These are phyloP conservation scores for Antheraea mylitta DNA, from an alignment of 1,140 invertebrate genomes.

Conservation along the genomic window DNA sequence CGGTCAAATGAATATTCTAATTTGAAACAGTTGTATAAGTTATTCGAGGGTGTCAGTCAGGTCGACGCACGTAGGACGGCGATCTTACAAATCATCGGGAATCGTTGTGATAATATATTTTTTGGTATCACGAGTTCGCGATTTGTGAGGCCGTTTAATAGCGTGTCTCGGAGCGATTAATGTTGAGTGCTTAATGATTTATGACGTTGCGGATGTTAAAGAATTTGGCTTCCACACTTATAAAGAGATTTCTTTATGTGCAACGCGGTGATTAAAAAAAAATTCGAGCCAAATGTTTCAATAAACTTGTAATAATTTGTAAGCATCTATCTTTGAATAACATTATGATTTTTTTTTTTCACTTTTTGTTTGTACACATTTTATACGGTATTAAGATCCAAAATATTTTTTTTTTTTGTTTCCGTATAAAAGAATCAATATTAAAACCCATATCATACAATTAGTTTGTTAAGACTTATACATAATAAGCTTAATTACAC, in stretches of 20 bases:
- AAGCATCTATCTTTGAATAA: not conserved
- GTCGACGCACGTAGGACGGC: conserved; percentile 50
- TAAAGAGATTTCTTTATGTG: not conserved
- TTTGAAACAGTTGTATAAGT: conserved; percentile 57
- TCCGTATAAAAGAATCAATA: no score
- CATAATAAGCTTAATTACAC: no score
- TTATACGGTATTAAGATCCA: no score
- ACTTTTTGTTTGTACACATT: no score
- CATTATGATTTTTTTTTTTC: no score
- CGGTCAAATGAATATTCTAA: conserved; percentile 66
- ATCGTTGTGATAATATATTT: conserved; percentile 27
- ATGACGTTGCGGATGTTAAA: conserved; percentile 20
- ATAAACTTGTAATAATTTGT: not conserved
- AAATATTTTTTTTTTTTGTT: no score
- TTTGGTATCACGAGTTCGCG: conserved; percentile 18
- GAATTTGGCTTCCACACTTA: conserved; percentile 16
- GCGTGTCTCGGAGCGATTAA: conserved; percentile 29
- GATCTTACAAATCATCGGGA: conserved; percentile 46
- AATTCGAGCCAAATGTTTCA: not conserved
- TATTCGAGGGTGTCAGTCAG: conserved; percentile 39
- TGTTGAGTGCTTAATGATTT: conserved; percentile 32
- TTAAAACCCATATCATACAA: no score
- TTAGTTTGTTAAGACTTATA: no score
- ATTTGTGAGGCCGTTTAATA: conserved; percentile 36
- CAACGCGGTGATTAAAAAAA: no score